Evolutionary conservation across 2,113 vertebrate genomes (phyloP).

Genomic region (Noctilio leporinus): DNA sequence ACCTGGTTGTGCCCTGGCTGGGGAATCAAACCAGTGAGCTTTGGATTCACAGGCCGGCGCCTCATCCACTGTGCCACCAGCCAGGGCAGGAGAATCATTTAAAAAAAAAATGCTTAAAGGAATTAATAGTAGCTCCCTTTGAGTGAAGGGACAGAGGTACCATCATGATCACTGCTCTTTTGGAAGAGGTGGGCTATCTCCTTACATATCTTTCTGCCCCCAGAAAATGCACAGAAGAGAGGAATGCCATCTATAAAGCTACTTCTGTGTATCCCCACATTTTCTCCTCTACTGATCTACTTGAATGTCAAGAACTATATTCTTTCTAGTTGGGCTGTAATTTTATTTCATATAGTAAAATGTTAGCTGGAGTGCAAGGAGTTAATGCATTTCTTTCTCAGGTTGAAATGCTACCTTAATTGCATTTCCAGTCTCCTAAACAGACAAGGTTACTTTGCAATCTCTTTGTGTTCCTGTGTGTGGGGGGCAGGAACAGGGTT

Average conservation of each 20-base stretch:
- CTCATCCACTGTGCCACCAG: too few relatives aligned
- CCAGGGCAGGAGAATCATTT: too few relatives aligned
- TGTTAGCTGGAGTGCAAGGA: conserved; percentile 28
- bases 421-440: conserved; percentile 57
- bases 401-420: conserved; percentile 58
- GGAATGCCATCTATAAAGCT: neutral
- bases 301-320: neutral
- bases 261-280: neutral
- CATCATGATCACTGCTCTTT: neutral
- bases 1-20: too few relatives aligned
- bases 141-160: neutral
- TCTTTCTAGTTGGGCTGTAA: neutral
- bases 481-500: conserved; percentile 2
- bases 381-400: conserved; percentile 37
- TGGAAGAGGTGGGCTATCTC: neutral
- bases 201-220: neutral
- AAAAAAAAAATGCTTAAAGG: neutral
- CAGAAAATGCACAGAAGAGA: neutral
- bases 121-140: neutral
- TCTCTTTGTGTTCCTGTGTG: neutral
- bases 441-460: conserved; percentile 42
- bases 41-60: too few relatives aligned
- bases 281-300: neutral
- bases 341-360: neutral
- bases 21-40: too few relatives aligned